A percentile compares a stretch with the other conserved stretches of the same genome.
Conservation (phyloP, 1,140 invertebrate species). For the Meloidogyne floridensis region DNA sequence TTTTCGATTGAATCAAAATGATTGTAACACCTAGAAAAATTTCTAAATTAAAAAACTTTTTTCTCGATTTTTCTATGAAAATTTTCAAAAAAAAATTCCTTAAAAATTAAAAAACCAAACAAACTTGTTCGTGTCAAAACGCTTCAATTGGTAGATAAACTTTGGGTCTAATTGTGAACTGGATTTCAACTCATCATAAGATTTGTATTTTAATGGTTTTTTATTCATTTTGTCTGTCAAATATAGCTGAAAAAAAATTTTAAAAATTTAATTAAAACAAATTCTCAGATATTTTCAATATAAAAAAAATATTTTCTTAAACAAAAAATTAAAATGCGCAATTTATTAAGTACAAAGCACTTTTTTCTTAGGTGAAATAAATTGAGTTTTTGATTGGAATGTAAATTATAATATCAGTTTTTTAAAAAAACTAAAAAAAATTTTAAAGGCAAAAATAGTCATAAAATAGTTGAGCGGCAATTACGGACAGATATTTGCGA, state of each 20-base stretch:
- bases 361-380: no score
- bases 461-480: no score
- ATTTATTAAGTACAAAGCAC: no score
- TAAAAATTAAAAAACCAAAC: neutral
- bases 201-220: constrained; percentile 10
- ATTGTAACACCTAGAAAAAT: constrained; percentile 12
- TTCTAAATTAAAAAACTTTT: no score
- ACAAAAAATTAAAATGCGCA: neutral
- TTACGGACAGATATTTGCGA: no score
- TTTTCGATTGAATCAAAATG: neutral
- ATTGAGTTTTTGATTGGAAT: no score
- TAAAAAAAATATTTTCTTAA: neutral
- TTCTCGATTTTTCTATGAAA: no score
- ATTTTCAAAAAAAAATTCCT: no score
- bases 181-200: constrained; percentile 9
- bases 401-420: no score
- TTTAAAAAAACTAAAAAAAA: no score
- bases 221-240: neutral
- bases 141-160: neutral
- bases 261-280: neutral
- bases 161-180: neutral
- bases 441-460: no score
- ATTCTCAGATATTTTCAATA: neutral
- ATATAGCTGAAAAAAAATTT: neutral
- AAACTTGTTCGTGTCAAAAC: constrained; percentile 6